phyloP scores from a whole-genome alignment of 2,888 invertebrate species.

The Coelogynopora nodosa region DNA sequence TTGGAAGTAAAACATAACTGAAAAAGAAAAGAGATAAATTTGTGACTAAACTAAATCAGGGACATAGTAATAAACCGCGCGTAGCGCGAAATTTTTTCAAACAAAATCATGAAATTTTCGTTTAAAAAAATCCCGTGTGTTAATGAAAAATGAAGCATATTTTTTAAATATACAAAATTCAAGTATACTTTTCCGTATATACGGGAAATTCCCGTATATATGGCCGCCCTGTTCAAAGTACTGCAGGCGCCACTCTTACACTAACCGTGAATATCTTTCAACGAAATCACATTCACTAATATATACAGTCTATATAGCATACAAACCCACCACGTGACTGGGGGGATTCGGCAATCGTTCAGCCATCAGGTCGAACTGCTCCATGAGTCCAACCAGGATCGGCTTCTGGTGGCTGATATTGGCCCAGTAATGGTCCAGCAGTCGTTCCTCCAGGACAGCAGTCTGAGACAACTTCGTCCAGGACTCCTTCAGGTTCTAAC shows the following conservation, averaged over 20 bases:
- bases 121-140: not conserved
- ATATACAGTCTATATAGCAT: too few species aligned
- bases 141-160: not conserved
- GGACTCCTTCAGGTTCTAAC: slow-evolving; percentile 51
- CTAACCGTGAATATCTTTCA: too few species aligned
- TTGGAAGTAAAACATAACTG: not conserved
- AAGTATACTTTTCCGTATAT: not conserved
- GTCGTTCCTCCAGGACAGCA: slow-evolving; percentile 56
- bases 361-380: slow-evolving; percentile 59
- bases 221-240: not conserved
- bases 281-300: too few species aligned
- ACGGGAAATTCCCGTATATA: not conserved
- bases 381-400: slow-evolving; percentile 56
- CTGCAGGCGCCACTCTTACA: too few species aligned
- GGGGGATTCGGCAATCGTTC: slow-evolving; percentile 49
- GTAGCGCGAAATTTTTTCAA: not conserved
- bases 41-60: not conserved
- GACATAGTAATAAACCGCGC: not conserved
- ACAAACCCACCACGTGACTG: not conserved
- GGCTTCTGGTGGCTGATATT: slow-evolving; percentile 54
- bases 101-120: not conserved
- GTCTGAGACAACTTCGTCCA: slow-evolving; percentile 53
- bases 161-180: not conserved
- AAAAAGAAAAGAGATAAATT: not conserved
- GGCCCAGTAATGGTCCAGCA: slow-evolving; percentile 56